Base-by-base conservation (phyloP, 2,797 vertebrate genomes). In the Enteromius argenteus region DNA sequence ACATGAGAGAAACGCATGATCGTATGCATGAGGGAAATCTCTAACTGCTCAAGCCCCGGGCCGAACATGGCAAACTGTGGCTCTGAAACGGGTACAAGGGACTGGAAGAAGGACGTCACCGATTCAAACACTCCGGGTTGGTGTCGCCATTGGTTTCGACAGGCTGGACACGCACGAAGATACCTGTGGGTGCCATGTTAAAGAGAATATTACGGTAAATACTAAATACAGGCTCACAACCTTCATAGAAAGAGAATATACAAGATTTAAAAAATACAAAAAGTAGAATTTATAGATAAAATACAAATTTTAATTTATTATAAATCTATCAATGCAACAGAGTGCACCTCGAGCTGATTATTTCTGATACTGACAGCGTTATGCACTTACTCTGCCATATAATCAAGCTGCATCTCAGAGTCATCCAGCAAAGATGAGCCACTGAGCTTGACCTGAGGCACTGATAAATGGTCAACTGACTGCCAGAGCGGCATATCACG, bases 11-110 rank as follows among this genome's bases (percentile, higher is more conserved):
- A 94, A 1, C 94, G 89, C 96, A 99, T 97, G 90, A 99, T 96
- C 74, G 91, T 96, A 64, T 92, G 94, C 82, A 99, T 96, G 86
- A 99, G 91, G 10, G 97, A 98, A 42, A 95, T 90, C 1, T 98
- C 96, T 88, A 99, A 90, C 89, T 98, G 95, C 92, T 99, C 98
- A 89, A 99, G 95, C 60, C 98, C 98, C 0, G 96, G 96, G 19
- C 98, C 98, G 85, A 99, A 97, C 97, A 99, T 99, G 72, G 96
- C 97, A 73, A 97, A 98, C 73, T 97, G 95, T 11, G 97, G 97
- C 84, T 99, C 97, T 44, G 94, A 76, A 8, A 94, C 94, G 9
- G 93, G 91, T 74, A 97, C 96, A 88, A 99, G 85, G 0, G 95
- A 97, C 7, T 97, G 96, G 80, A 98, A 90, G 91, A 99, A 97